phyloP scores from a whole-genome alignment of 2,113 vertebrate genomes.

The Ovibos moschatus region DNA sequence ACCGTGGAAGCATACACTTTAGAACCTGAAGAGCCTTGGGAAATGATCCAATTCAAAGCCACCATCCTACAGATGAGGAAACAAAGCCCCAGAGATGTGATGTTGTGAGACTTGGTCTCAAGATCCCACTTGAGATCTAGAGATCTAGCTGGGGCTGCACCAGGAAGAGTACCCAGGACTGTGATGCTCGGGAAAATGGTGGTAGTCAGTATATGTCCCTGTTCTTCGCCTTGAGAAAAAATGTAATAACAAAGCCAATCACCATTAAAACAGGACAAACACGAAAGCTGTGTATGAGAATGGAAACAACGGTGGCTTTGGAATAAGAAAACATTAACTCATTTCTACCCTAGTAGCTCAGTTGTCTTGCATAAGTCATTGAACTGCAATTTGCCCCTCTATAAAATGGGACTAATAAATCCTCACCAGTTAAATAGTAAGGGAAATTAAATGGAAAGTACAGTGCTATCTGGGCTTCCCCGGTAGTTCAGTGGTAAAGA shows the following conservation, averaged over 20 bases:
- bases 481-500: not conserved
- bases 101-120: not conserved
- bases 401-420: slow-evolving; percentile 20
- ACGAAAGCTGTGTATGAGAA: not conserved
- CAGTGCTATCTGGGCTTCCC: not conserved
- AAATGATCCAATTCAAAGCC: not conserved
- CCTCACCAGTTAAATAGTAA: not conserved
- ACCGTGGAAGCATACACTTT: not conserved
- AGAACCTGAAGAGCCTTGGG: not conserved
- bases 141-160: not conserved
- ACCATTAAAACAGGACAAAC: not conserved
- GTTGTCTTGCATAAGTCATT: not conserved
- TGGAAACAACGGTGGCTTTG: not conserved
- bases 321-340: not conserved
- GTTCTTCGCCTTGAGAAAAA: not conserved
- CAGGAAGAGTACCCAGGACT: not conserved
- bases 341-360: not conserved
- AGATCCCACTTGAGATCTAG: not conserved
- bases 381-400: not conserved
- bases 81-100: not conserved
- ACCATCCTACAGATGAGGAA: not conserved
- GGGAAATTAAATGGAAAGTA: not conserved
- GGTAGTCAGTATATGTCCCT: not conserved
- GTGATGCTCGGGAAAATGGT: not conserved
- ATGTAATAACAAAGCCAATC: not conserved